Evolutionary conservation across 2,888 invertebrate species (phyloP), one percentile per base, ranked within the genome.

Genomic region (Folsomia candida): DNA sequence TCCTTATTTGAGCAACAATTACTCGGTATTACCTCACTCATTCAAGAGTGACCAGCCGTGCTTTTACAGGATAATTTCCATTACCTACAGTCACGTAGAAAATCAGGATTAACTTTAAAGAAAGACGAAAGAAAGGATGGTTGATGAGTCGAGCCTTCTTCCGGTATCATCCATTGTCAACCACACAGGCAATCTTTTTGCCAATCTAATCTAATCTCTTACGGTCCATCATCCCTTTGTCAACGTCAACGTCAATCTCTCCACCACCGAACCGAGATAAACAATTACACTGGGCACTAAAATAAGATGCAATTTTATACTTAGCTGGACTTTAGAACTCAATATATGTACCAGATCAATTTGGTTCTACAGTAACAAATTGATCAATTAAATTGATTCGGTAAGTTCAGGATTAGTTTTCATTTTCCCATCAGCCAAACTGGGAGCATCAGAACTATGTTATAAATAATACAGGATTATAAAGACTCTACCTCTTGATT

Each of bases 61-160:
- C 27, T 54, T 6, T 18, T 11, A 65, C 25, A 25, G 26, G 28
- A 65, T 51, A 65, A 65, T 51, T 65, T 54, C 51, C 65, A 54
- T 65, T 54, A 65, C n/a, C 20, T 18, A 18, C 11, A 54, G 24
- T 65, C 65, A 65, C 65, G 65, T 65, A 65, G 54, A 24, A 65
- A 22, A 65, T 51, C 26, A 51, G 54, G 22, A 54, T 54, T 54
- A 54, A 54, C 6, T 54, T 54, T 18, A 4, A 54, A 54, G 22
- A 54, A 22, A 54, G 54, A 20, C 4, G 37, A 14, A 37, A 37
- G 14, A 37, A 37, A 37, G 6, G 37, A 4, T 37, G 37, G n/a
- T 54, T 22, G 54, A 54, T 37, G 37, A 37, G 37, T 37, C 20
- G 6, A 54, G 54, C 20, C 54, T 54, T 54, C 54, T 54, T 54